These are phyloP conservation scores for Desmophyllum pertusum DNA, from an alignment of 92 coral and sea anemone genomes.

Conservation along the genomic window DNA sequence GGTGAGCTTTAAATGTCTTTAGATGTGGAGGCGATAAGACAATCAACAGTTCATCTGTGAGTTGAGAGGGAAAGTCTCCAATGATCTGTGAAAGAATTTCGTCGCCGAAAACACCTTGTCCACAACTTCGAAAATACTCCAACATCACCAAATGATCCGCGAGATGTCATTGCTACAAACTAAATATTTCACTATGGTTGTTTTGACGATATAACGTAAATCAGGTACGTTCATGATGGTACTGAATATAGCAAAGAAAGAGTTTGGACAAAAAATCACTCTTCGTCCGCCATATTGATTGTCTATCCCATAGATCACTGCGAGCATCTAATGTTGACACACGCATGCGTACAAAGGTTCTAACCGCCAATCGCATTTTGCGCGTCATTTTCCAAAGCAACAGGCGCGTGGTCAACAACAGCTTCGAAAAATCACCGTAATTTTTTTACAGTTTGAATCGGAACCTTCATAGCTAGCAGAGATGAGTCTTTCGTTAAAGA, in stretches of 20 bases:
- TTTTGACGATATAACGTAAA: constrained; percentile 59
- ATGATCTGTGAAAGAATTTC: constrained; percentile 64
- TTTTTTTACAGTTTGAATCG: neutral
- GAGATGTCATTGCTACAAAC: constrained; percentile 55
- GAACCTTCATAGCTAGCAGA: neutral
- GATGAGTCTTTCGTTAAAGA: constrained; percentile 93
- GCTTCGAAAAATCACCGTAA: neutral
- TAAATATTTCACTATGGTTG: constrained; percentile 61
- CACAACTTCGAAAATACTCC: constrained; percentile 47
- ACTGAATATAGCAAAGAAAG: neutral
- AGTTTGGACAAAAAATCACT: neutral
- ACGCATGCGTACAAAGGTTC: constrained; percentile 60
- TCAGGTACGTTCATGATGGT: constrained; percentile 65
- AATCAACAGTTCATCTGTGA: constrained; percentile 69
- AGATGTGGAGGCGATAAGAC: constrained; percentile 70
- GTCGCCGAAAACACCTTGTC: constrained; percentile 67
- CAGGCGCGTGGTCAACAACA: constrained; percentile 36
- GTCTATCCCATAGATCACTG: neutral
- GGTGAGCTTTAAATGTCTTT: constrained; percentile 62
- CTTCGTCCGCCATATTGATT: constrained; percentile 29
- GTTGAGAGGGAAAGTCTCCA: constrained; percentile 64
- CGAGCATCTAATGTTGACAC: constrained; percentile 8
- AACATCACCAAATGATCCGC: constrained; percentile 49
- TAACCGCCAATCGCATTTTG: constrained; percentile 61
- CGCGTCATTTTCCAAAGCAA: constrained; percentile 78